Base-by-base conservation (phyloP, 2,113 vertebrate genomes). In the Percopsis transmontana region DNA sequence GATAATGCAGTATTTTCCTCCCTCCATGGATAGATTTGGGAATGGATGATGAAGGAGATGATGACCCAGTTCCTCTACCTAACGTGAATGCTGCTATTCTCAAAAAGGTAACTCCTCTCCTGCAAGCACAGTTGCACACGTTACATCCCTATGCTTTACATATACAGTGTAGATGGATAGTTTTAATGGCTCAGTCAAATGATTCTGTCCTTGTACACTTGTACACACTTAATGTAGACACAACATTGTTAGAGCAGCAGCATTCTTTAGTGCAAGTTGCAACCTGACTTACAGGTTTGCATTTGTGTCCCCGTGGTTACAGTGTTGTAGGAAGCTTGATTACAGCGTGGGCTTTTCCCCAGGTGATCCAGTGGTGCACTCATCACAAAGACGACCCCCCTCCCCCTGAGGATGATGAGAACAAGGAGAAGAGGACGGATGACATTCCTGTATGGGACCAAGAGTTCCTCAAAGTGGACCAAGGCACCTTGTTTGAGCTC, bases 291-390 rank as follows among this genome's bases (percentile, higher is more conserved):
- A 33, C 27, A 33, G 3, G 8, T 6, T 33, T 33, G 27, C 27
- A 33, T 33, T 33, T 33, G 27, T 33, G 27, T 7, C 27, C 1
- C 27, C 27, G 8, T 6, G 27, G 8, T 45, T n/a, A 45, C 12
- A 45, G 18, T 52, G 8, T 10, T 20, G 20, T 20, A 21, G 2
- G 50, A 16, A 9, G n/a, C 50, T 20, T 20, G 18, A 13, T 53
- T 12, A 2, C 23, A 21, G 20, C 18, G 12, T 24, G 4, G 66
- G 0, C 13, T 55, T 8, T 18, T 47, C 13, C 4, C 19, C 79
- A 99, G 97, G 97, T 99, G 76, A 99, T 99, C 87, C 97, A 99
- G 90, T 99, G 97, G 97, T 99, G 97, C 90, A 99, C 97, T 68
- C 97, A 99, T 85, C 97, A 99, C 91, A 99, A 99, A 92, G 97